Evolutionary conservation across 2,888 invertebrate species (phyloP), one percentile per base, ranked within the genome.

Genomic region (Dione vanillae): DNA sequence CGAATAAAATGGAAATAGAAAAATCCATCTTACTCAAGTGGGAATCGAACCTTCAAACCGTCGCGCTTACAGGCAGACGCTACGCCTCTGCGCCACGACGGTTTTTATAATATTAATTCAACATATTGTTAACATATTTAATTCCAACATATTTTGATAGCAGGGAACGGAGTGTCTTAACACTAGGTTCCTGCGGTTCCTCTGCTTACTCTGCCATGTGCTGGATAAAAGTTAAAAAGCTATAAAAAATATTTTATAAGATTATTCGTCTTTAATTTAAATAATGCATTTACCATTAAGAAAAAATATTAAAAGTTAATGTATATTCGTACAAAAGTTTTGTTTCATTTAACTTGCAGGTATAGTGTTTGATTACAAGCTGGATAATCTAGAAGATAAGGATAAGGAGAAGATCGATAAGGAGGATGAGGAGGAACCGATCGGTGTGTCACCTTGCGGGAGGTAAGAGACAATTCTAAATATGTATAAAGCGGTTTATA

Each of bases 371-470:
- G 88, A 87, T 73, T 93, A 92, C 77, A 93, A 94, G 78, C 82
- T 93, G 69, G 92, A 94, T 74, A 94, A 94, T 77, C 84, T 94
- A 51, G 85, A 85, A 58, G 87, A 94, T 69, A 92, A 94, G 72
- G 89, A 94, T 75, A 90, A 93, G 70, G 89, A 94, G 77, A 95
- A 95, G 74, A 95, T 96, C 59, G 92, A 94, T 70, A 94, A 95
- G 65, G 95, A 96, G 72, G 98, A 97, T 73, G 98, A 98, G 76
- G 97, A 98, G 84, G 97, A 98, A 82, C 98, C 98, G 0, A 96
- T 98, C 51, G 98, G 97, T 56, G 97, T 97, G 76, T 98, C 98
- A 41, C 98, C 98, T 0, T 98, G 99, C 89, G 98, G 98, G 75
- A 95, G 99, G 87, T 97, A 71, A 72, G 19, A 7, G n/a, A n/a